These are phyloP conservation scores for Tragelaphus oryx DNA, from an alignment of 2,797 vertebrate genomes.

Conservation along the genomic window DNA sequence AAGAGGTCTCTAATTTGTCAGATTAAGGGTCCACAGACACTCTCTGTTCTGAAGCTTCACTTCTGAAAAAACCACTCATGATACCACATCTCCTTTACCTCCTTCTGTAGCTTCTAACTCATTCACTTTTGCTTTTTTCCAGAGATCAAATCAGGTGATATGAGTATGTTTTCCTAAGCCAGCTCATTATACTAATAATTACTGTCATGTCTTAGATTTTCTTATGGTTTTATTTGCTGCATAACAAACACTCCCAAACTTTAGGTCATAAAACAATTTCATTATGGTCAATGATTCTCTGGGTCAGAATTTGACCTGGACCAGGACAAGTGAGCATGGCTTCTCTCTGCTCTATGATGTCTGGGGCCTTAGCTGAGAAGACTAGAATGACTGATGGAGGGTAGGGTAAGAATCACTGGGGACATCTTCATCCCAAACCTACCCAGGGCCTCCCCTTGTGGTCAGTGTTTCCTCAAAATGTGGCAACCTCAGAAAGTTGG, in stretches of 20 bases:
- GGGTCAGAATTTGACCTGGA: not conserved
- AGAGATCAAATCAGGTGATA: constrained; percentile 1
- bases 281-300: not conserved
- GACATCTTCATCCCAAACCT: not conserved
- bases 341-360: not conserved
- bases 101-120: not conserved
- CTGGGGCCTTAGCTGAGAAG: not conserved
- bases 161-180: not conserved
- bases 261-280: not conserved
- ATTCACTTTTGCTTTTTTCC: not conserved
- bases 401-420: not conserved
- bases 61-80: not conserved
- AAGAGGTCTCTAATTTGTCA: not conserved
- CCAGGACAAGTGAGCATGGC: not conserved
- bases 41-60: not conserved
- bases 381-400: not conserved
- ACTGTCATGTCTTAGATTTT: not conserved
- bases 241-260: not conserved
- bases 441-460: too few species aligned
- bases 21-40: not conserved
- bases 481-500: too few species aligned
- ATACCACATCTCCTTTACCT: not conserved
- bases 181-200: not conserved
- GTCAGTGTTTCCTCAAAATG: not conserved
- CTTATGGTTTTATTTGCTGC: not conserved